Conservation (phyloP, 2,113 vertebrate genomes). For the Madoqua kirkii region DNA sequence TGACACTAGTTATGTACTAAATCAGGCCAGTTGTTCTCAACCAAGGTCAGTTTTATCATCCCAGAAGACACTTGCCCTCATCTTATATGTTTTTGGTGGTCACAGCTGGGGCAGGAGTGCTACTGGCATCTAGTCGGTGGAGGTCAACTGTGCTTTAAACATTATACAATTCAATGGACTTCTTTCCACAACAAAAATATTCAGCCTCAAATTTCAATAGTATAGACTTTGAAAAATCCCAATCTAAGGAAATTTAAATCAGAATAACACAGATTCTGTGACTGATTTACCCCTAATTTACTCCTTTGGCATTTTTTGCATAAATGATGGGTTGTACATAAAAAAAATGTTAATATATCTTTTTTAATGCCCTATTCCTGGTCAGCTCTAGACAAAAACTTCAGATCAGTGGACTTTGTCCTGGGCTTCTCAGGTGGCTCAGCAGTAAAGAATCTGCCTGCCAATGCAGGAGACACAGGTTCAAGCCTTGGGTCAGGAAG, state of each 20-base stretch:
- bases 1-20: background rate
- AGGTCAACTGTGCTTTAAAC: background rate
- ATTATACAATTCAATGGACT: background rate
- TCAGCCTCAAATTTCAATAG: background rate
- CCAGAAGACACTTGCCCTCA: background rate
- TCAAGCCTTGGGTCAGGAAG: background rate
- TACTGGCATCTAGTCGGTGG: background rate
- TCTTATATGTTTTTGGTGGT: background rate
- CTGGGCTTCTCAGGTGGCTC: background rate
- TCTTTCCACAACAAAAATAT: background rate
- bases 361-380: background rate
- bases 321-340: background rate
- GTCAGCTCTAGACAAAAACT: background rate
- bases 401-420: background rate
- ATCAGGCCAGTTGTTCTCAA: background rate
- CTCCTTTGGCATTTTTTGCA: background rate
- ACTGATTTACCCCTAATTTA: background rate
- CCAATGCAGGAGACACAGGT: background rate
- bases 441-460: background rate
- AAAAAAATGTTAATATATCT: background rate
- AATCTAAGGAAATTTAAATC: background rate
- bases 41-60: background rate
- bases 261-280: constrained; percentile 12
- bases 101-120: background rate
- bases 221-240: background rate